Evolutionary conservation across 2,888 invertebrate genomes (phyloP).

Genomic region (Smittia aterrima): DNA sequence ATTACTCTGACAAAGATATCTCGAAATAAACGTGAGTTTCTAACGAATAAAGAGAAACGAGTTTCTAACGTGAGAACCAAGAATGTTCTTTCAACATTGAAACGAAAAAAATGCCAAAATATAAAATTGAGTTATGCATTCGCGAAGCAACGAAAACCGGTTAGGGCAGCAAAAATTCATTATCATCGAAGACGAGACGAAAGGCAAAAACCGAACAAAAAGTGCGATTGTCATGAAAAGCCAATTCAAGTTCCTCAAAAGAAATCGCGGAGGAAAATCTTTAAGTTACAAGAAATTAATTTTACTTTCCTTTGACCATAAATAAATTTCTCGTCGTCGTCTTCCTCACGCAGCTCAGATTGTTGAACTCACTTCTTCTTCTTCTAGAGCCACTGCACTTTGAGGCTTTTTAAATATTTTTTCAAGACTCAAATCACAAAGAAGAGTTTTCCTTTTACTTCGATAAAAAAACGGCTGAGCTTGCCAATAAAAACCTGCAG

Average conservation of each 20-base stretch:
- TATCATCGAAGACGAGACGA: background rate
- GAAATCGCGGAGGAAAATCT: background rate
- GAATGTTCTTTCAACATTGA: background rate
- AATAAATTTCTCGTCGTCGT: background rate
- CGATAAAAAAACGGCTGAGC: no score
- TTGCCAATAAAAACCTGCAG: no score
- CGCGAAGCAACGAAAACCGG: background rate
- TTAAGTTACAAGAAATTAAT: background rate
- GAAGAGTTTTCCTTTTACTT: no score
- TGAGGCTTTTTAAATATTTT: background rate
- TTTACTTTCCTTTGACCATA: slow-evolving; percentile 38
- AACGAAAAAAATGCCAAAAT: background rate
- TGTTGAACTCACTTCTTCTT: slow-evolving; percentile 21
- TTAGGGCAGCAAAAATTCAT: background rate
- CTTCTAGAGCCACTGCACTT: background rate
- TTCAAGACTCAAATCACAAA: background rate
- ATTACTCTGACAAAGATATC: no score
- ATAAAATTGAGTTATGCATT: slow-evolving; percentile 1
- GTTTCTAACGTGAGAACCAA: slow-evolving; percentile 1
- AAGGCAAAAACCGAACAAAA: background rate
- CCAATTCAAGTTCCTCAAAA: no score
- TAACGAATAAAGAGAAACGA: no score
- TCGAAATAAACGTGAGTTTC: no score
- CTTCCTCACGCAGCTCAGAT: background rate
- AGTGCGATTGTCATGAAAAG: background rate